A percentile compares a stretch with the other conserved stretches of the same genome.
These are phyloP conservation scores for Heterotilapia buettikoferi DNA, from an alignment of 2,113 vertebrate genomes.

Conservation along the genomic window DNA sequence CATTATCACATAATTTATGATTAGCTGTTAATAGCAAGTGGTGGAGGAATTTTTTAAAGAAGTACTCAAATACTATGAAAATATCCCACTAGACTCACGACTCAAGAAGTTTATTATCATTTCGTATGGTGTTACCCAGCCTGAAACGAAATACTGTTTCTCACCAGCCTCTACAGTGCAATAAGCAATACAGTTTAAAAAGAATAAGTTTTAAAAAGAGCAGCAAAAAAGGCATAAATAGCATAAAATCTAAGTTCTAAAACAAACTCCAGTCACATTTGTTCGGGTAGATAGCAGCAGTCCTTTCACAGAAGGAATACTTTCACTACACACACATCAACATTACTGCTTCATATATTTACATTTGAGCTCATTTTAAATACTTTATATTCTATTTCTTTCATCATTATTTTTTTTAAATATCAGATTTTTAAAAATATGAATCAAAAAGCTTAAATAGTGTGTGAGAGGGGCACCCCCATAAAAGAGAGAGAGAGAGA, in stretches of 20 bases:
- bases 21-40: not conserved
- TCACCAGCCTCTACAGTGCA: not conserved
- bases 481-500: accelerated
- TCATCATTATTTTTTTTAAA: not conserved
- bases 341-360: not conserved
- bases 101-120: not conserved
- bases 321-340: not conserved
- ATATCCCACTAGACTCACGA: not conserved
- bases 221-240: not conserved
- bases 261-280: not conserved
- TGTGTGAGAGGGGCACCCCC: not conserved
- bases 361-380: not conserved
- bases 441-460: not conserved
- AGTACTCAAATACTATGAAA: accelerated
- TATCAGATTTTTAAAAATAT: not conserved
- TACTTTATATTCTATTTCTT: not conserved
- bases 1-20: too few species aligned
- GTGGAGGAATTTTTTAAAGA: not conserved
- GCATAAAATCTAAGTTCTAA: not conserved
- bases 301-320: too few species aligned
- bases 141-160: not conserved
- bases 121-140: not conserved
- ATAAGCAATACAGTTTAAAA: too few species aligned
- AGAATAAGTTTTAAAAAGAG: too few species aligned
- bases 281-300: accelerated